phyloP scores from a whole-genome alignment of 2,113 vertebrate species.

The Delphinapterus leucas region DNA sequence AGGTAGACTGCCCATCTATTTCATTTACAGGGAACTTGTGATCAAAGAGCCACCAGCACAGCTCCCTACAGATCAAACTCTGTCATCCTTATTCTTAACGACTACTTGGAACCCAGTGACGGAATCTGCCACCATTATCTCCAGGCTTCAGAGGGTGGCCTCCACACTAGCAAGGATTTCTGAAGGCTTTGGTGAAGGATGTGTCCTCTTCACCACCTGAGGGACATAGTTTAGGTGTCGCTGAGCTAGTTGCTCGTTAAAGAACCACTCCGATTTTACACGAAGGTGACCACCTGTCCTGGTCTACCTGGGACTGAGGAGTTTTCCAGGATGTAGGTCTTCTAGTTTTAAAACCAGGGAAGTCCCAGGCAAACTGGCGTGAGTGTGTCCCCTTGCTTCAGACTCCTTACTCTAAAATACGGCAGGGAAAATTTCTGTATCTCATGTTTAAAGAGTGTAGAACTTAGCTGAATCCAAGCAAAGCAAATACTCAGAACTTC shows the following conservation, averaged over 20 bases:
- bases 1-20: background rate
- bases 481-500: background rate
- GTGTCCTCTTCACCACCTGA: background rate
- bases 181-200: background rate
- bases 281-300: background rate
- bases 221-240: rapidly evolving
- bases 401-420: background rate
- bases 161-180: rapidly evolving
- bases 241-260: rapidly evolving
- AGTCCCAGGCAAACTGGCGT: too few relatives aligned
- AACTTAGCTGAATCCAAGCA: background rate
- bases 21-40: background rate
- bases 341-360: background rate
- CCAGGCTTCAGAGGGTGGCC: background rate
- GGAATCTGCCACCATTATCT: rapidly evolving
- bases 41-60: too few relatives aligned
- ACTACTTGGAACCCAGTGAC: rapidly evolving
- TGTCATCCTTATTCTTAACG: too few relatives aligned
- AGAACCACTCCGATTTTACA: rapidly evolving
- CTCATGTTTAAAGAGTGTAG: background rate
- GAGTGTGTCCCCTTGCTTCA: rapidly evolving
- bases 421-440: too few relatives aligned
- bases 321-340: background rate
- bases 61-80: too few relatives aligned
- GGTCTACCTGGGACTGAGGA: background rate